Evolutionary conservation across 2,888 invertebrate species (phyloP).

Genomic region (Lasioglossum lativentre): DNA sequence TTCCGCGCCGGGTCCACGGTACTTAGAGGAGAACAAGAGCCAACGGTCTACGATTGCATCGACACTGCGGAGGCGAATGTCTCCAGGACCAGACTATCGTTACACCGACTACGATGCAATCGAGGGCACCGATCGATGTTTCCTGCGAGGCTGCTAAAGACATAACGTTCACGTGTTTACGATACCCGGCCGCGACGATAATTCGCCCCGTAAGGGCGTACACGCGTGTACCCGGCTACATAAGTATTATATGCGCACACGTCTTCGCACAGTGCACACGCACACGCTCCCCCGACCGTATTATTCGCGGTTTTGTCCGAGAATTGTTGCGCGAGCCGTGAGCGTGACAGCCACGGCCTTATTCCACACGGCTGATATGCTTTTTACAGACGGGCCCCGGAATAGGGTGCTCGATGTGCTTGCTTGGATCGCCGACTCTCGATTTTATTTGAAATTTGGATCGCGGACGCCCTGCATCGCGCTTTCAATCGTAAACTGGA

Average conservation of each 20-base stretch:
- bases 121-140: constrained; percentile 66
- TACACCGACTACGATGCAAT: constrained; percentile 55
- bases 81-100: constrained; percentile 58
- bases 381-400: constrained; percentile 24
- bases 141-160: constrained; percentile 63
- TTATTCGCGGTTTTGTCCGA: constrained; percentile 41
- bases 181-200: constrained; percentile 54
- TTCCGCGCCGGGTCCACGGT: constrained; percentile 32
- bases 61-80: constrained; percentile 66
- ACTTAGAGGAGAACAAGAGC: constrained; percentile 60
- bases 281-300: constrained; percentile 26
- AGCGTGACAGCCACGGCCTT: constrained; percentile 33
- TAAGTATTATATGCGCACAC: neutral
- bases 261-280: neutral
- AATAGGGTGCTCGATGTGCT: constrained; percentile 1
- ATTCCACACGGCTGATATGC: constrained; percentile 35
- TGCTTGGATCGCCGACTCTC: neutral
- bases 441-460: neutral
- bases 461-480: neutral
- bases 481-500: neutral
- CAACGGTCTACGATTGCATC: constrained; percentile 59
- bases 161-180: constrained; percentile 69
- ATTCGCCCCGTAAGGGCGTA: constrained; percentile 61
- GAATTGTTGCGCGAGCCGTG: constrained; percentile 38
- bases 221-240: constrained; percentile 16